These are phyloP conservation scores for Phoebastria nigripes DNA, from an alignment of 2,797 vertebrate genomes.

Conservation along the genomic window DNA sequence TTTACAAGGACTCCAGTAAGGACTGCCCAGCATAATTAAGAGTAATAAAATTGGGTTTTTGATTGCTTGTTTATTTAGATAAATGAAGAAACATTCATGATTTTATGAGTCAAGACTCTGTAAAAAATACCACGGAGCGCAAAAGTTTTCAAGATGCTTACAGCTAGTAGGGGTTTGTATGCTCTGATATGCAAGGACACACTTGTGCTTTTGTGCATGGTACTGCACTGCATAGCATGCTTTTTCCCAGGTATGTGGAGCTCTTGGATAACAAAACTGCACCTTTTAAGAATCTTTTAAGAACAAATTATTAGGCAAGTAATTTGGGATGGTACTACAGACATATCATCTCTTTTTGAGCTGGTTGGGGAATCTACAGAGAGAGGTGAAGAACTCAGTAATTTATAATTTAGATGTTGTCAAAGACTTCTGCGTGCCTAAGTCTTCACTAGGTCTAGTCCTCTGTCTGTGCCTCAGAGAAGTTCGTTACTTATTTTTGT, in stretches of 20 bases:
- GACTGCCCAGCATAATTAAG: not conserved
- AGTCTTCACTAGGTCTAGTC: not conserved
- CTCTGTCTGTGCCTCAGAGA: not conserved
- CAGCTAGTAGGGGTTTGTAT: not conserved
- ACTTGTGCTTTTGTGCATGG: not conserved
- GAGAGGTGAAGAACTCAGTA: not conserved
- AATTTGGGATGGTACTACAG: not conserved
- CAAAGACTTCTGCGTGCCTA: not conserved
- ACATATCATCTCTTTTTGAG: not conserved
- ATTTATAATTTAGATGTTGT: not conserved
- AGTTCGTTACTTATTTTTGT: not conserved
- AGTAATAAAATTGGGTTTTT: not conserved
- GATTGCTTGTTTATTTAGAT: not conserved
- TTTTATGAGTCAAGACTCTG: not conserved
- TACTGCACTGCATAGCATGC: not conserved
- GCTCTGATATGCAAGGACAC: not conserved
- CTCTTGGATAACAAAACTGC: not conserved
- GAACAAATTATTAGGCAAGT: not conserved
- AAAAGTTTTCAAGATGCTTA: not conserved
- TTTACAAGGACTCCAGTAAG: not conserved
- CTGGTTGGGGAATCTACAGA: not conserved
- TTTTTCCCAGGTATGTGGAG: not conserved
- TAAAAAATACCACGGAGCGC: not conserved
- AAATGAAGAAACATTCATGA: not conserved
- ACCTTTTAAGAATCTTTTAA: not conserved